phyloP scores from a whole-genome alignment of 2,888 invertebrate genomes.

The Drosophila percnosoma region DNA sequence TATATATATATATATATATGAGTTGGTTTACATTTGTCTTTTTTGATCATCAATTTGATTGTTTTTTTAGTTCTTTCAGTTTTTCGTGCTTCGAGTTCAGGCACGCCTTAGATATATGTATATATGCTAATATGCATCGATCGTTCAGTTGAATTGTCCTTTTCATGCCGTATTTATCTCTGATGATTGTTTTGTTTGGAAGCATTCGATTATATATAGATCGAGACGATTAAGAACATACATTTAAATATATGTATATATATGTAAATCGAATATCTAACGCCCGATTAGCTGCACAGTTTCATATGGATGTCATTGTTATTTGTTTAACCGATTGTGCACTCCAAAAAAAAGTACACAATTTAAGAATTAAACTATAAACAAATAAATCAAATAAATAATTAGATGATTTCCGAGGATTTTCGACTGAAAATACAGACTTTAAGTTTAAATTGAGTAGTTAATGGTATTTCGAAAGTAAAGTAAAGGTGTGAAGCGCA shows the following conservation, averaged over 20 bases:
- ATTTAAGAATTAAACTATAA: neutral
- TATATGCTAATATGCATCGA: neutral
- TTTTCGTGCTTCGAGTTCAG: neutral
- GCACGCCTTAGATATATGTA: neutral
- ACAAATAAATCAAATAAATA: neutral
- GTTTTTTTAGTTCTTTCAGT: neutral
- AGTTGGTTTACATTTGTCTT: neutral
- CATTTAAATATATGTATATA: neutral
- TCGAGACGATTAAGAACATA: neutral
- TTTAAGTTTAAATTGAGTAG: no score
- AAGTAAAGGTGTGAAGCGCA: neutral
- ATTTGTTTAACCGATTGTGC: neutral
- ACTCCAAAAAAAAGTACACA: neutral
- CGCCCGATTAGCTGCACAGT: neutral
- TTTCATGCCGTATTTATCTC: neutral
- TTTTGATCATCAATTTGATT: neutral
- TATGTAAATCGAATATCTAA: neutral
- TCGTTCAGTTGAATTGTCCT: neutral
- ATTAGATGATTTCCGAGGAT: neutral
- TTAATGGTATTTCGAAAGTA: neutral
- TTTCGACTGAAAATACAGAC: no score
- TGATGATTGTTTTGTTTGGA: conserved; percentile 3
- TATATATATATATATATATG: no score
- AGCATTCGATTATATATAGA: neutral
- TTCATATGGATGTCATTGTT: neutral